Percentiles rank a stretch among this genome's conserved stretches.
These are phyloP conservation scores for Aphidius ervi DNA, from an alignment of 1,140 invertebrate species.

Conservation along the genomic window DNA sequence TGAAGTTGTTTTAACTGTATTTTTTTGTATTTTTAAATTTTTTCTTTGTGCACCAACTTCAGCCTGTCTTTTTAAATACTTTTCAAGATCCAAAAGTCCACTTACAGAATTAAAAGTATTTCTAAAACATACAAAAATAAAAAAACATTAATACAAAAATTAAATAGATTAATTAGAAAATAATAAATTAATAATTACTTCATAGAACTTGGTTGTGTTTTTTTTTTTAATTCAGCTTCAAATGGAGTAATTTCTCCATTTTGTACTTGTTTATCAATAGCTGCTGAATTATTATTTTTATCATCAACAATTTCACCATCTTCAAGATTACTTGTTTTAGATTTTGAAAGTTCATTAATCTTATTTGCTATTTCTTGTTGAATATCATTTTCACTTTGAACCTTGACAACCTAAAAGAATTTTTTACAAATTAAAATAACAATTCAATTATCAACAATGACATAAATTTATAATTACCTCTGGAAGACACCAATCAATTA, in stretches of 20 bases:
- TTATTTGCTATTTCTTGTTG: conserved; percentile 12
- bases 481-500: too few relatives aligned
- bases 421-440: too few relatives aligned
- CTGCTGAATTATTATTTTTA: not conserved
- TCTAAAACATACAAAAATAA: conserved; percentile 10
- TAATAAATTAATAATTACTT: conserved; percentile 22
- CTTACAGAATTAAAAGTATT: conserved; percentile 28
- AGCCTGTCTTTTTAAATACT: conserved; percentile 39
- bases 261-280: conserved; percentile 10
- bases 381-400: conserved; percentile 13
- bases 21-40: conserved; percentile 28
- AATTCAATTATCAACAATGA: too few relatives aligned
- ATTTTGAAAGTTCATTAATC: conserved; percentile 4
- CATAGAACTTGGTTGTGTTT: not conserved
- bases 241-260: conserved; percentile 16
- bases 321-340: not conserved
- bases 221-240: conserved; percentile 14
- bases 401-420: not conserved
- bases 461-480: too few relatives aligned
- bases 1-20: not conserved
- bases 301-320: not conserved
- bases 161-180: not conserved
- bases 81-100: conserved; percentile 38
- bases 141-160: not conserved
- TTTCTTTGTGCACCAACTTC: conserved; percentile 36